Conservation (phyloP, 2,113 vertebrate species). For the Neomonachus schauinslandi region DNA sequence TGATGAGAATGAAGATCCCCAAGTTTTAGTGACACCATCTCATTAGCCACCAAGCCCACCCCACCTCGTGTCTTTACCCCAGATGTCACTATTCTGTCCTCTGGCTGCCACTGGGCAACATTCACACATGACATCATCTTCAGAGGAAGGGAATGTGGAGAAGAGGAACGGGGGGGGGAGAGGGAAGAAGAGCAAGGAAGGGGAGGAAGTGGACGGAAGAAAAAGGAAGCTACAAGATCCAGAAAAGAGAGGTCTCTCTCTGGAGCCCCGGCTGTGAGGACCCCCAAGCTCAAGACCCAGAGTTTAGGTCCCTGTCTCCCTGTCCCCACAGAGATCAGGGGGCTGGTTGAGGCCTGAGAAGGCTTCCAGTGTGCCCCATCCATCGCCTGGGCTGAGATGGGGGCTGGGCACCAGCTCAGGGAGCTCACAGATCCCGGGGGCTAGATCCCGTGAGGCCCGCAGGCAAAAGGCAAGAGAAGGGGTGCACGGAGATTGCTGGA, state of each 20-base stretch:
- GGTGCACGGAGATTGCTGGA: background rate
- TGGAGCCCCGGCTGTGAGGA: background rate
- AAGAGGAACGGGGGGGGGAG: background rate
- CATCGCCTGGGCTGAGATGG: background rate
- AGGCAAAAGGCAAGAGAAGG: background rate
- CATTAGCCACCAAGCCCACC: background rate
- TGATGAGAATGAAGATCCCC: slow-evolving; percentile 58
- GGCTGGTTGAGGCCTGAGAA: background rate
- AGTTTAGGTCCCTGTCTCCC: background rate
- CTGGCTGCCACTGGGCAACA: slow-evolving; percentile 17
- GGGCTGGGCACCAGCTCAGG: background rate
- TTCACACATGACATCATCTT: slow-evolving; percentile 72
- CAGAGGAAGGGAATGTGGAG: slow-evolving; percentile 17
- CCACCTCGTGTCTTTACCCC: slow-evolving; percentile 40
- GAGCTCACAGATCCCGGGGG: background rate
- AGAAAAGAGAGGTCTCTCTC: background rate
- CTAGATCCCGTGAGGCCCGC: background rate
- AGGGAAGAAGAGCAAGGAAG: background rate
- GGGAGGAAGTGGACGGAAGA: background rate
- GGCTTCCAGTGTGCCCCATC: background rate
- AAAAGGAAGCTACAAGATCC: background rate
- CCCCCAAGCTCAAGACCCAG: background rate
- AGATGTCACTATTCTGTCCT: slow-evolving; percentile 61
- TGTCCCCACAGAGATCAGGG: background rate
- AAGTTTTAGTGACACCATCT: slow-evolving; percentile 42